phyloP scores from a whole-genome alignment of 2,797 vertebrate species.

The Salarias fasciatus region DNA sequence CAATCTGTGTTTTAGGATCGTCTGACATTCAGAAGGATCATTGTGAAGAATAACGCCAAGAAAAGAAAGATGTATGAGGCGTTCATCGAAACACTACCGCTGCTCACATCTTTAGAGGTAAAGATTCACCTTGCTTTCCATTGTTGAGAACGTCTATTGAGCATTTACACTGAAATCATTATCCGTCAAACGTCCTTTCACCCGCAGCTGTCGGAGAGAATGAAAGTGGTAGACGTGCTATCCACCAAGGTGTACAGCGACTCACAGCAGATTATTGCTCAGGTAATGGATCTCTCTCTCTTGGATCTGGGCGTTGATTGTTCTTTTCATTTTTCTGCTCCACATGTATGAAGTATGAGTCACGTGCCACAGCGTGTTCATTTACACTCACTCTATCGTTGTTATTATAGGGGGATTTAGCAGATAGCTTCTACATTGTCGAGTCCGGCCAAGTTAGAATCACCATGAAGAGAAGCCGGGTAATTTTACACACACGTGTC shows the following conservation, averaged over 20 bases:
- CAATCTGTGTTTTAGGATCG: constrained; percentile 87
- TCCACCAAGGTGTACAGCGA: constrained; percentile 92
- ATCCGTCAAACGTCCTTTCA: constrained; percentile 27
- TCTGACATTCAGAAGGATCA: constrained; percentile 97
- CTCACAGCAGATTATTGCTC: constrained; percentile 97
- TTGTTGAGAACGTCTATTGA: background rate
- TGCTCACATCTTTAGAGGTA: constrained; percentile 98
- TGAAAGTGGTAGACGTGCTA: constrained; percentile 98
- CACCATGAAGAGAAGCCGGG: constrained; percentile 95
- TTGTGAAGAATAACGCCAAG: constrained; percentile 99
- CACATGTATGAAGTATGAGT: background rate
- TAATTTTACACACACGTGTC: constrained; percentile 67
- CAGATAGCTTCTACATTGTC: constrained; percentile 98
- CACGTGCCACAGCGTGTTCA: background rate
- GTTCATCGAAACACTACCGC: constrained; percentile 96
- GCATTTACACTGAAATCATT: constrained; percentile 11
- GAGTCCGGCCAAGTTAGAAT: constrained; percentile 99
- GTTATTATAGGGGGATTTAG: constrained; percentile 89
- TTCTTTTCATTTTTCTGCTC: constrained; percentile 1
- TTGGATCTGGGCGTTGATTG: background rate
- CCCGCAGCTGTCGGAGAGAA: constrained; percentile 93
- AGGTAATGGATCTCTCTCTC: constrained; percentile 81
- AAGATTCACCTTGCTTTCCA: constrained; percentile 42
- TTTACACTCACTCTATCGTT: constrained; percentile 3
- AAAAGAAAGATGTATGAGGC: constrained; percentile 97